A percentile compares a stretch with the other conserved stretches of the same genome.
These are phyloP conservation scores for Melieria crassipennis DNA, from an alignment of 2,888 invertebrate species.

Conservation along the genomic window DNA sequence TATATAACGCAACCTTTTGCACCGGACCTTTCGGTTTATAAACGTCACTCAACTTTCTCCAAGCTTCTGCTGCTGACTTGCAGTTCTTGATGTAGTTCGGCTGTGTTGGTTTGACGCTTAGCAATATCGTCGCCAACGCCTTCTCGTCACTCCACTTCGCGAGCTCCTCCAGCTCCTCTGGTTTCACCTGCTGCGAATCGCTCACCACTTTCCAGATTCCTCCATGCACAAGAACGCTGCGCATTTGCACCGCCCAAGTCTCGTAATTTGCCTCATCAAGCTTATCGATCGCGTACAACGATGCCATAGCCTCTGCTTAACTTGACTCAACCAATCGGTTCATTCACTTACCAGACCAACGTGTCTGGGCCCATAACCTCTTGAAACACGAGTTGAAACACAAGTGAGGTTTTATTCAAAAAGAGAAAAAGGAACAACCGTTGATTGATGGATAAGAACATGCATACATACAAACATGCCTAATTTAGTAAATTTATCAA, in stretches of 20 bases:
- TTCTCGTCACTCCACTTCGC: constrained; percentile 9
- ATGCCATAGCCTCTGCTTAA: neutral
- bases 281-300: constrained; percentile 7
- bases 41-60: constrained; percentile 33
- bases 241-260: constrained; percentile 27
- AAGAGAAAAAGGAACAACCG: too few relatives aligned
- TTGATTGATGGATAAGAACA: too few relatives aligned
- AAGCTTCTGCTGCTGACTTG: constrained; percentile 30
- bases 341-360: neutral
- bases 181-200: constrained; percentile 2
- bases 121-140: constrained; percentile 16
- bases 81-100: constrained; percentile 27
- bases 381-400: neutral
- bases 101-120: constrained; percentile 27
- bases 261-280: constrained; percentile 20
- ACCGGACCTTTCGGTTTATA: constrained; percentile 34
- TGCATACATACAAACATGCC: too few relatives aligned
- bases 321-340: neutral
- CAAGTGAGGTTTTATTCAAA: too few relatives aligned
- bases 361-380: constrained; percentile 6
- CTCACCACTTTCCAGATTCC: constrained; percentile 30
- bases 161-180: neutral
- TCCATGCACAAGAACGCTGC: constrained; percentile 26
- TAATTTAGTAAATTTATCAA: too few relatives aligned
- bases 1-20: constrained; percentile 34